Conservation (phyloP, 2,888 invertebrate species). For the Hartigia nigra region DNA sequence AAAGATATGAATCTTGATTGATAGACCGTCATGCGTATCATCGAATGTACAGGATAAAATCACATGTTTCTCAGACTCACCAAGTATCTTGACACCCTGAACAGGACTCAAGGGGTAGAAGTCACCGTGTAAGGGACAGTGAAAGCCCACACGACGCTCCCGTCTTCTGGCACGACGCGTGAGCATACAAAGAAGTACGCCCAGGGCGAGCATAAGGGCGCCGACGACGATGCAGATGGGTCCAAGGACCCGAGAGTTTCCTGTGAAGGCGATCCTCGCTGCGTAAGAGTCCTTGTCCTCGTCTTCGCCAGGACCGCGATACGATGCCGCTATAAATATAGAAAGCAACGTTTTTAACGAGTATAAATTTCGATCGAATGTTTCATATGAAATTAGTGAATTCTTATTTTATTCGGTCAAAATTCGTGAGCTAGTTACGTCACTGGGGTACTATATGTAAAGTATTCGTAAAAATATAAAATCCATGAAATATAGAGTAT, state of each 20-base stretch:
- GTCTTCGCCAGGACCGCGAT: conserved; percentile 78
- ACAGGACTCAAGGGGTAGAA: conserved; percentile 81
- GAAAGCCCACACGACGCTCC: conserved; percentile 78
- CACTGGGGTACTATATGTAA: no score
- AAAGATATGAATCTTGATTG: neutral
- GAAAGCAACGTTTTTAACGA: neutral
- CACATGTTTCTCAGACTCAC: conserved; percentile 37
- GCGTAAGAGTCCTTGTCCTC: conserved; percentile 80
- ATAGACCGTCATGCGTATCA: neutral
- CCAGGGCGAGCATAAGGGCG: conserved; percentile 77
- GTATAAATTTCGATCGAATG: no score
- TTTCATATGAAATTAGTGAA: no score
- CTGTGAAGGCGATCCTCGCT: conserved; percentile 78
- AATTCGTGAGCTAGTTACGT: no score
- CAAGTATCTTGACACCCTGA: conserved; percentile 61
- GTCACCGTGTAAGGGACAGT: conserved; percentile 82
- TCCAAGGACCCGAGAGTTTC: conserved; percentile 78
- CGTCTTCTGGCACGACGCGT: conserved; percentile 75
- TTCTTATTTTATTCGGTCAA: no score
- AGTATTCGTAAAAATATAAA: no score
- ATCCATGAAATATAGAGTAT: no score
- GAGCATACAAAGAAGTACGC: conserved; percentile 74
- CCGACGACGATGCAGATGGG: conserved; percentile 81
- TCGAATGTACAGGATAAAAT: neutral
- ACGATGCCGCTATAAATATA: conserved; percentile 73